Percentiles rank a stretch among this genome's conserved stretches.
Conservation (phyloP, 2,797 vertebrate species). For the Cirrhinus mrigala region DNA sequence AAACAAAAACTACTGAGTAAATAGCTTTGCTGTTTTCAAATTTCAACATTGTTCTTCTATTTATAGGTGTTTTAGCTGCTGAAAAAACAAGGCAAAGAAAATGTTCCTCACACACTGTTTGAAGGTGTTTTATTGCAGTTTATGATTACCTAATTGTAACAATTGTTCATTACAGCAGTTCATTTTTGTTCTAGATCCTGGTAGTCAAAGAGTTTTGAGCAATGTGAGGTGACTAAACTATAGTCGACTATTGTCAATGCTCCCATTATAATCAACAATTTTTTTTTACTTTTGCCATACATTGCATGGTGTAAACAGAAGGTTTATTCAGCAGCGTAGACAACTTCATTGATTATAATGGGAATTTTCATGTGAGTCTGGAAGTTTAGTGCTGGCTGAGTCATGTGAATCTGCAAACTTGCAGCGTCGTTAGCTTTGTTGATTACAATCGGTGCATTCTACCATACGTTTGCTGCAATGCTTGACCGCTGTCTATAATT, state of each 20-base stretch:
- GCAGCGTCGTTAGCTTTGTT: not conserved
- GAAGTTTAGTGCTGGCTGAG: not conserved
- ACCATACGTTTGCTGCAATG: not conserved
- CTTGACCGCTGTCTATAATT: not conserved
- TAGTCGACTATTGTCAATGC: not conserved
- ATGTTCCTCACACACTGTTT: not conserved
- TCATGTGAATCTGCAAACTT: not conserved
- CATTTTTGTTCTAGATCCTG: not conserved
- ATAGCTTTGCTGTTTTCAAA: not conserved
- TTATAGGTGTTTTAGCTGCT: not conserved
- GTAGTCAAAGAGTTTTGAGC: not conserved
- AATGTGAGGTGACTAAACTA: not conserved
- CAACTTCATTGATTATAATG: not conserved
- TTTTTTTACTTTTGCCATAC: not conserved
- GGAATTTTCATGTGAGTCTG: not conserved
- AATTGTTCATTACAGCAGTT: not conserved
- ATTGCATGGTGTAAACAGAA: not conserved
- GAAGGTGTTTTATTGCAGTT: too few relatives aligned
- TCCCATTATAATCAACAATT: not conserved
- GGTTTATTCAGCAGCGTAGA: not conserved
- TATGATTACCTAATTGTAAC: not conserved
- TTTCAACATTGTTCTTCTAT: not conserved
- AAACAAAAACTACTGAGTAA: slow-evolving; percentile 27
- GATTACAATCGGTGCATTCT: not conserved
- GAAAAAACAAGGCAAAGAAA: not conserved